Base-by-base conservation (phyloP, 2,113 vertebrate species). In the Phodopus roborovskii region DNA sequence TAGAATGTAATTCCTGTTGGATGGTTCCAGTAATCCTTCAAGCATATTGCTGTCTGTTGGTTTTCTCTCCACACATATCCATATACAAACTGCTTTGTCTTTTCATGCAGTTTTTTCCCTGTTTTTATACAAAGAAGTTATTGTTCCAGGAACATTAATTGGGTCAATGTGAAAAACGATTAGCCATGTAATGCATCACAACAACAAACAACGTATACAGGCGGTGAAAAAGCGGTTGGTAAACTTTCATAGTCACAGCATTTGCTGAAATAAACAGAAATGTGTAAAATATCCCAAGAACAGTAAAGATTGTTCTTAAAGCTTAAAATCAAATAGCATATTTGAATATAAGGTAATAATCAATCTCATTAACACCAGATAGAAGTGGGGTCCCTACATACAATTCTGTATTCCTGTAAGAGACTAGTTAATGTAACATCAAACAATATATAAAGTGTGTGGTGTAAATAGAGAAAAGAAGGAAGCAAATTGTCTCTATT, bases 261-360 rank as follows among this genome's bases (percentile, higher is more conserved):
- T 75, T 48, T 96, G 71, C 84, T 94, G 85, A 95, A 96, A 94
- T 94, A 83, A 96, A 95, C 95, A 94, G 26, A 95, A 96, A 81
- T 50, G n/a, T 28, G 19, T 45, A 39, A 42, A 62, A 66, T 22
- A 33, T 36, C 26, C 60, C 39, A n/a, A 90, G 45, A 62, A 83
- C 58, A 24, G 56, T 91, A 75, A 91, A 82, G 36, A 79, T 24
- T 71, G 45, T 70, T 89, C 75, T 75, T n/a, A 92, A 93, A 90
- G 45, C 4, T 42, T 86, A 81, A 88, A 90, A 87, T 77, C 58
- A 81, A 93, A 56, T 30, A 77, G 56, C 33, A 64, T 74, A 88
- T 75, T 66, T 56, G 50, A 90, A 79, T 78, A 26, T 39, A 53
- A 90, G 92, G 68, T 68, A 91, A 33, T 78, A 90, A 78, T 58